Evolutionary conservation across 1,140 invertebrate genomes (phyloP).

Genomic region (Pteromalus puparum): DNA sequence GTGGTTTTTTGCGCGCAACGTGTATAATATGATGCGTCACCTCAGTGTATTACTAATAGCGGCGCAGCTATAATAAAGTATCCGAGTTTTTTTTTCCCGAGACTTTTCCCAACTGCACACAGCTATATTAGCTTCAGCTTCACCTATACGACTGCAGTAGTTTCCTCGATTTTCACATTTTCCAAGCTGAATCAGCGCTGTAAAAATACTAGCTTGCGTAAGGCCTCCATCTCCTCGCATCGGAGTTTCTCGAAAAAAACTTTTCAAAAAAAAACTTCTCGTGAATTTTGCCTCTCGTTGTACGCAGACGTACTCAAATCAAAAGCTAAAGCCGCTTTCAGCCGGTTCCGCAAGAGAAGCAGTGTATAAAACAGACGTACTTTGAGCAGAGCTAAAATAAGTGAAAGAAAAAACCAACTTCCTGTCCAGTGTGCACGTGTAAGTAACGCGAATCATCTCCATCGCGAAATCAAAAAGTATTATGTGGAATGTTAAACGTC

Average conservation of each 20-base stretch:
- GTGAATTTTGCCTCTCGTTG: background rate
- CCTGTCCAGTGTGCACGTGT: no score
- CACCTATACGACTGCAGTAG: background rate
- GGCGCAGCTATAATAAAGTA: background rate
- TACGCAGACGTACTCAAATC: background rate
- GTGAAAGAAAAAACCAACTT: background rate
- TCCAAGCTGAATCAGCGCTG: slow-evolving; percentile 10
- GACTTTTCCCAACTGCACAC: slow-evolving; percentile 1
- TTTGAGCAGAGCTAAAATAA: background rate
- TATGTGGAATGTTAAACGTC: no score
- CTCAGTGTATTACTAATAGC: background rate
- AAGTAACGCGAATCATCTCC: no score
- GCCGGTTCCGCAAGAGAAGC: background rate
- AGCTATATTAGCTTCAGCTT: background rate
- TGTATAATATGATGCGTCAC: background rate
- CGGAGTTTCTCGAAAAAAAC: background rate
- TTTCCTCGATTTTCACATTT: slow-evolving; percentile 11
- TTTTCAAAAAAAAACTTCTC: background rate
- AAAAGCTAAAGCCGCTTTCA: background rate
- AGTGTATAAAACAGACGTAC: no score
- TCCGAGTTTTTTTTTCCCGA: slow-evolving; percentile 3
- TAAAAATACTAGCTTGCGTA: slow-evolving; percentile 6
- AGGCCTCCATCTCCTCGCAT: background rate
- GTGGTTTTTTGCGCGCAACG: background rate
- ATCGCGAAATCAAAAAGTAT: background rate